Conservation (phyloP, 2,797 vertebrate species). For the Lithobates sylvaticus region DNA sequence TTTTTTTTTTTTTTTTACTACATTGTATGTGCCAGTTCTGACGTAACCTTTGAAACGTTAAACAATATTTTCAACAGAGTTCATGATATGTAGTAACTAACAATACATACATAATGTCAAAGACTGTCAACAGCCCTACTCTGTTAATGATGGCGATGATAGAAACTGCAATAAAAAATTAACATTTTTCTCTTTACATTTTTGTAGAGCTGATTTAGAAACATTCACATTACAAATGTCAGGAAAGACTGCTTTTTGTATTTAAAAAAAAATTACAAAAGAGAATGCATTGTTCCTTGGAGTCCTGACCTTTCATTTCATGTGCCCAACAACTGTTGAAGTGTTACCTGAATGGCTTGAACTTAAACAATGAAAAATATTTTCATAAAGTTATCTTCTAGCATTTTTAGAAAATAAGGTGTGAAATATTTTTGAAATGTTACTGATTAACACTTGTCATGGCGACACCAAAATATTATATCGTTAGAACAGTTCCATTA, state of each 20-base stretch:
- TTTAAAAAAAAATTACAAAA: background rate
- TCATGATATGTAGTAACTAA: too few species aligned
- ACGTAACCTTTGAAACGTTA: too few species aligned
- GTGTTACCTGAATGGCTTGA: background rate
- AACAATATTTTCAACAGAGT: too few species aligned
- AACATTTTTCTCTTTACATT: constrained; percentile 4
- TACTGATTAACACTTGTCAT: too few species aligned
- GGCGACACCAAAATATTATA: too few species aligned
- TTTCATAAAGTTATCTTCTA: background rate
- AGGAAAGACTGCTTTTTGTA: constrained; percentile 1
- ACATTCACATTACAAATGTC: background rate
- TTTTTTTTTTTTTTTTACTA: too few species aligned
- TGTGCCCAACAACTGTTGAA: background rate
- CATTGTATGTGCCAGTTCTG: too few species aligned
- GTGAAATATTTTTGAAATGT: too few species aligned
- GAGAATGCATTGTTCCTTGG: background rate
- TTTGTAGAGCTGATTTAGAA: background rate
- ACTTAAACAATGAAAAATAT: background rate
- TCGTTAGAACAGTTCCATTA: too few species aligned
- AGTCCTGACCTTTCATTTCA: constrained; percentile 10
- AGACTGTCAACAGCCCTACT: too few species aligned
- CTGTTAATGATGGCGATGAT: background rate
- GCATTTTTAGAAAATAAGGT: background rate
- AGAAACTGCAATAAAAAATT: background rate
- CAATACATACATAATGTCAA: too few species aligned